A percentile compares a stretch with the other conserved stretches of the same genome.
These are phyloP conservation scores for Darwinula stevensoni DNA, from an alignment of 2,888 invertebrate species.

Conservation along the genomic window DNA sequence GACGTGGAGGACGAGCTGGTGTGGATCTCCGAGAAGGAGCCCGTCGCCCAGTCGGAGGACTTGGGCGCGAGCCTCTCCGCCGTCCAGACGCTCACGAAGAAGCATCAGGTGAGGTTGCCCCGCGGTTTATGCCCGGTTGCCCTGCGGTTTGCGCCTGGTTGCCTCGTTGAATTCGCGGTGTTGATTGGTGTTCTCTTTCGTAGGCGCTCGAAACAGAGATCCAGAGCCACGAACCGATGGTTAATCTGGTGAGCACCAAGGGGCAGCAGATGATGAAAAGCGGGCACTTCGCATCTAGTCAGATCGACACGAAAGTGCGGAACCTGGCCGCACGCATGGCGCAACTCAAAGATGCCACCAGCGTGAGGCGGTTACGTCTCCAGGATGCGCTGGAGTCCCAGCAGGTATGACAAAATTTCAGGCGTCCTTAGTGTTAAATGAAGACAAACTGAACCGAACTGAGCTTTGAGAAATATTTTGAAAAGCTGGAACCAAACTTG, in stretches of 20 bases:
- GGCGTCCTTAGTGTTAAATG: no score
- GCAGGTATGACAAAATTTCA: slow-evolving; percentile 28
- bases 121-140: no score
- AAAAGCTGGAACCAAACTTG: no score
- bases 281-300: slow-evolving; percentile 50
- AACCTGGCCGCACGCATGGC: slow-evolving; percentile 36
- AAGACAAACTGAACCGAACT: no score
- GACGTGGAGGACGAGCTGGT: slow-evolving; percentile 76
- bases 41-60: slow-evolving; percentile 35
- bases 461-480: no score
- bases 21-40: slow-evolving; percentile 56
- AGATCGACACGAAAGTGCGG: slow-evolving; percentile 34
- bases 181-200: no score
- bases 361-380: slow-evolving; percentile 34
- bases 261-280: slow-evolving; percentile 47
- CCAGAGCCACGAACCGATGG: slow-evolving; percentile 52
- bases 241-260: slow-evolving; percentile 36
- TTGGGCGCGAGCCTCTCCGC: slow-evolving; percentile 31
- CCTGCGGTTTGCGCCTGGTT: no score
- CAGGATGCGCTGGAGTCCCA: slow-evolving; percentile 56
- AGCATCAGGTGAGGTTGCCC: slow-evolving; percentile 36
- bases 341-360: slow-evolving; percentile 37
- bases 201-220: slow-evolving; percentile 58
- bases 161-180: no score
- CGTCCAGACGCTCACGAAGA: slow-evolving; percentile 69